Conservation (phyloP, 1,140 invertebrate genomes). For the Galleria mellonella region DNA sequence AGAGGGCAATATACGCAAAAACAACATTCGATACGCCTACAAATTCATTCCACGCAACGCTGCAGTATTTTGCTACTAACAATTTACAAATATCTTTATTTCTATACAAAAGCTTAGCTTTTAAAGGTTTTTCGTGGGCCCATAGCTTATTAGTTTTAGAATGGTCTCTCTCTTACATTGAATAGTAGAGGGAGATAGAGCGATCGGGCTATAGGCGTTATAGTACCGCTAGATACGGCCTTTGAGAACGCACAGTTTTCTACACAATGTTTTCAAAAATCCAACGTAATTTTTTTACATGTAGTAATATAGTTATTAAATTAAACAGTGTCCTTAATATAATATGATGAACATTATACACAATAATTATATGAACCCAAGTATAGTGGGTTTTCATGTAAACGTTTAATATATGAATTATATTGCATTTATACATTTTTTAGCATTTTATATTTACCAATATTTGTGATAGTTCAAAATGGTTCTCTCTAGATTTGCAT, state of each 20-base stretch:
- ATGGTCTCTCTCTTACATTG: constrained; percentile 1
- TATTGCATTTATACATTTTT: constrained; percentile 19
- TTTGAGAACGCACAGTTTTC: constrained; percentile 25
- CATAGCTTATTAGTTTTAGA: constrained; percentile 9
- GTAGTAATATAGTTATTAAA: constrained; percentile 4
- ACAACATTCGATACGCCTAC: background rate
- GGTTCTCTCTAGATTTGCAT: constrained; percentile 19
- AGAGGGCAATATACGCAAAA: constrained; percentile 22
- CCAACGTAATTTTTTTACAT: constrained; percentile 12
- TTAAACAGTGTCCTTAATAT: constrained; percentile 20
- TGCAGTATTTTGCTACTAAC: constrained; percentile 54
- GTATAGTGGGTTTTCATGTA: constrained; percentile 6
- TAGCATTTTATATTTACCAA: constrained; percentile 29
- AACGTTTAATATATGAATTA: constrained; percentile 16
- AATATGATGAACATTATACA: constrained; percentile 16
- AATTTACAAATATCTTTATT: constrained; percentile 43
- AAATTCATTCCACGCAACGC: constrained; percentile 46
- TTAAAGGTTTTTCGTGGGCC: constrained; percentile 21
- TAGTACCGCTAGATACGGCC: constrained; percentile 33
- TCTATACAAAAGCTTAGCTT: constrained; percentile 47
- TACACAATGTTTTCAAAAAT: constrained; percentile 12
- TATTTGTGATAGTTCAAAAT: constrained; percentile 32
- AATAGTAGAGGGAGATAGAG: constrained; percentile 6
- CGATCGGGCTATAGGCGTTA: constrained; percentile 7
- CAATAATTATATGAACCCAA: constrained; percentile 8